Conservation (phyloP, 2,888 invertebrate species). For the Euspilapteryx auroguttella region DNA sequence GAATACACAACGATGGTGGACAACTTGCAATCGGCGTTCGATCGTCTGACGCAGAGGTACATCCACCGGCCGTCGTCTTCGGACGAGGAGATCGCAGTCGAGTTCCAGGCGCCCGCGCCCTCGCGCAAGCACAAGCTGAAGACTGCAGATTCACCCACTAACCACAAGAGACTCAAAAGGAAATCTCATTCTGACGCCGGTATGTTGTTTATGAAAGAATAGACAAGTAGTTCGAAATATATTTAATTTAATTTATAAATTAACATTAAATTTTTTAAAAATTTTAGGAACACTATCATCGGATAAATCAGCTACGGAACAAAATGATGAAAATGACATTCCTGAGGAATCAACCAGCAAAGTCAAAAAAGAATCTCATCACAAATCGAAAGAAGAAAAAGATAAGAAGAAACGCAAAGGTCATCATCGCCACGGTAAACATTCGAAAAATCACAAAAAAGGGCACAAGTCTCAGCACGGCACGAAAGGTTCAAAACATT, state of each 20-base stretch:
- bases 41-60: conserved; percentile 79
- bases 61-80: conserved; percentile 80
- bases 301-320: background rate
- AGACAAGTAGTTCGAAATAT: no score
- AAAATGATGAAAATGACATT: conserved; percentile 15
- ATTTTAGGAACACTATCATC: no score
- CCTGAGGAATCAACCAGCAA: conserved; percentile 12
- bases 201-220: no score
- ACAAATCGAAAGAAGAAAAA: conserved; percentile 37
- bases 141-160: conserved; percentile 29
- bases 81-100: conserved; percentile 75
- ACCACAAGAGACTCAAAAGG: conserved; percentile 37
- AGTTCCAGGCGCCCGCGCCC: conserved; percentile 60
- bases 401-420: conserved; percentile 45
- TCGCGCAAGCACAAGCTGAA: conserved; percentile 45
- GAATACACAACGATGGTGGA: conserved; percentile 90
- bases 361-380: conserved; percentile 41
- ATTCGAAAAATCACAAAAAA: conserved; percentile 45
- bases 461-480: conserved; percentile 27
- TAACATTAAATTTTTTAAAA: no score
- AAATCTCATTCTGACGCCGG: conserved; percentile 35
- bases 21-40: conserved; percentile 79
- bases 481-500: conserved; percentile 22
- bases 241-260: no score
- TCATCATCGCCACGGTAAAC: conserved; percentile 46